Conservation (phyloP, 2,113 vertebrate genomes). For the Elanus axillaris region DNA sequence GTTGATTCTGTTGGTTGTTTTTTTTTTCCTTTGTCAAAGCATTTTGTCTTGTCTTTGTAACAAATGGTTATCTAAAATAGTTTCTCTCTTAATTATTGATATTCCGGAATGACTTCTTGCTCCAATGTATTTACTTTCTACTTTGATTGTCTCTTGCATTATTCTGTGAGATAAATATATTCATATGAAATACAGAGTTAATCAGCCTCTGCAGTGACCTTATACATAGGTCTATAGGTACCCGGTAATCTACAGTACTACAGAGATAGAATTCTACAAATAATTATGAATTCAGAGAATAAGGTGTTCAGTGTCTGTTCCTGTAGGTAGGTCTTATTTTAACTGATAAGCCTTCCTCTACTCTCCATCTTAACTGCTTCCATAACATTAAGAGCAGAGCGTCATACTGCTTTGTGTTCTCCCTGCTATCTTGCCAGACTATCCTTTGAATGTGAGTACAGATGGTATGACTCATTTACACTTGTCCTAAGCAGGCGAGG, state of each 20-base stretch:
- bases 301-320: background rate
- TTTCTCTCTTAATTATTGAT: constrained; percentile 38
- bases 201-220: background rate
- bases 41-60: constrained; percentile 3
- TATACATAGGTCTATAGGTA: background rate
- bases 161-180: background rate
- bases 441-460: constrained; percentile 20
- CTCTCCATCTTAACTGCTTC: background rate
- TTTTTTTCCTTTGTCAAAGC: background rate
- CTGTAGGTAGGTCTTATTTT: background rate
- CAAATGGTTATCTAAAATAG: constrained; percentile 22
- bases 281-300: background rate
- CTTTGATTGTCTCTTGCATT: background rate
- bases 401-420: background rate
- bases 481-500: constrained; percentile 33
- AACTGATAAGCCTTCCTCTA: background rate
- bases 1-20: background rate
- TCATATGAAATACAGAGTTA: background rate
- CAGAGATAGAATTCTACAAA: background rate
- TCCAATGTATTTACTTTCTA: background rate
- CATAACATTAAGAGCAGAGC: background rate
- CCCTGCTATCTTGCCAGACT: constrained; percentile 50
- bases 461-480: constrained; percentile 59
- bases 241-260: no score
- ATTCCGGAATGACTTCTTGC: background rate